Percentiles rank a stretch among this genome's conserved stretches.
phyloP scores from a whole-genome alignment of 2,888 invertebrate species.

The Morpho achilles region DNA sequence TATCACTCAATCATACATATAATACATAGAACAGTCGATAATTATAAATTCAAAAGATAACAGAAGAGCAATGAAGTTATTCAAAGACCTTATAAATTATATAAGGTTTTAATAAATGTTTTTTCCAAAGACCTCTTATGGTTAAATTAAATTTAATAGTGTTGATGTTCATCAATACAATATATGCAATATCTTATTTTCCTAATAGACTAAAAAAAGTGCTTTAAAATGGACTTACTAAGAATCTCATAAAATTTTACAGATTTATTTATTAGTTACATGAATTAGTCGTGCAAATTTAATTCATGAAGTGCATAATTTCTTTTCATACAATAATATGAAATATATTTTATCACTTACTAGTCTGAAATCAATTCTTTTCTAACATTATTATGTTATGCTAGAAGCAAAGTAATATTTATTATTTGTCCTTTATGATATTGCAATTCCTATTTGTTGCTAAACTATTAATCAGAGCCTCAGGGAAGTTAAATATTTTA shows the following conservation, averaged over 20 bases:
- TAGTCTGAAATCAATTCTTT: slow-evolving; percentile 8
- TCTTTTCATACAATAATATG: background rate
- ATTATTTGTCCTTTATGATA: slow-evolving; percentile 8
- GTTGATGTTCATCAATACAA: no score
- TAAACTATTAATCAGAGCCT: slow-evolving; percentile 29
- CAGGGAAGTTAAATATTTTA: slow-evolving; percentile 22
- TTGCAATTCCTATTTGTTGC: slow-evolving; percentile 36
- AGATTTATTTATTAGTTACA: slow-evolving; percentile 2
- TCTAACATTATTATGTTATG: background rate
- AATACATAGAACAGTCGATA: no score
- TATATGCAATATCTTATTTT: no score
- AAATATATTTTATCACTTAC: background rate
- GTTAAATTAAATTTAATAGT: no score
- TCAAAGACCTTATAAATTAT: no score
- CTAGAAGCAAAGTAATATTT: slow-evolving; percentile 1
- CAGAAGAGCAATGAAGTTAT: no score
- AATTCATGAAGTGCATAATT: slow-evolving; percentile 18
- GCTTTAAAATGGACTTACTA: slow-evolving; percentile 23
- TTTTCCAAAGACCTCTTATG: background rate
- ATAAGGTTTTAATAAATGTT: no score
- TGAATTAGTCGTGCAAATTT: slow-evolving; percentile 17
- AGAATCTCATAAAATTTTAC: slow-evolving; percentile 7
- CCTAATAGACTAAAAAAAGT: slow-evolving; percentile 14
- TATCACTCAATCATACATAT: no score
- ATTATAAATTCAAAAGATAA: no score